phyloP scores from a whole-genome alignment of 1,140 invertebrate genomes.

The Drosophila ercepeae region DNA sequence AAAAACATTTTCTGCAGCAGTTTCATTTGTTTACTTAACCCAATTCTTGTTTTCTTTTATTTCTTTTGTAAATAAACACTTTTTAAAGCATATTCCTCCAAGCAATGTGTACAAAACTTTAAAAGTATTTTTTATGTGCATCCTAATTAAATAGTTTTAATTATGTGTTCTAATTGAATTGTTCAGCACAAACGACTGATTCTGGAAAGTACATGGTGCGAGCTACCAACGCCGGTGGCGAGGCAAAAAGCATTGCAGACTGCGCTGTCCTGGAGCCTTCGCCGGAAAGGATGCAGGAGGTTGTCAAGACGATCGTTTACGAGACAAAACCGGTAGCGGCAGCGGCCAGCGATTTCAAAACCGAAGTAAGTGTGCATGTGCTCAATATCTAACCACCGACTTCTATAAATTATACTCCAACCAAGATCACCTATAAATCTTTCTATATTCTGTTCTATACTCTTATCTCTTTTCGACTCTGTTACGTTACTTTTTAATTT shows the following conservation, averaged over 20 bases:
- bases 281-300: constrained; percentile 88
- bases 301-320: constrained; percentile 88
- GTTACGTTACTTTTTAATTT: constrained; percentile 57
- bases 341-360: constrained; percentile 69
- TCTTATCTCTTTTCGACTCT: constrained; percentile 54
- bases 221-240: constrained; percentile 89
- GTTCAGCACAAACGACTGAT: constrained; percentile 85
- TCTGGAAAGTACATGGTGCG: constrained; percentile 90
- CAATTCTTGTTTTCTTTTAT: neutral
- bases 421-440: constrained; percentile 25
- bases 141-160: neutral
- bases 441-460: constrained; percentile 21
- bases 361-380: constrained; percentile 84
- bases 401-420: constrained; percentile 31
- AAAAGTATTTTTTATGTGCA: too few species aligned
- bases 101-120: too few species aligned
- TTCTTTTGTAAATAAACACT: neutral
- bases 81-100: too few species aligned
- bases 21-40: constrained; percentile 18
- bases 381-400: constrained; percentile 71
- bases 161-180: neutral
- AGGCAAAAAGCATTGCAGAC: constrained; percentile 91
- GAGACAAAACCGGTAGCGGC: constrained; percentile 84
- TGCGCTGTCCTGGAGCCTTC: constrained; percentile 89
- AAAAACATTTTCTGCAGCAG: neutral